Evolutionary conservation across 2,888 invertebrate genomes (phyloP).

Genomic region (Ariolimax columbianus): DNA sequence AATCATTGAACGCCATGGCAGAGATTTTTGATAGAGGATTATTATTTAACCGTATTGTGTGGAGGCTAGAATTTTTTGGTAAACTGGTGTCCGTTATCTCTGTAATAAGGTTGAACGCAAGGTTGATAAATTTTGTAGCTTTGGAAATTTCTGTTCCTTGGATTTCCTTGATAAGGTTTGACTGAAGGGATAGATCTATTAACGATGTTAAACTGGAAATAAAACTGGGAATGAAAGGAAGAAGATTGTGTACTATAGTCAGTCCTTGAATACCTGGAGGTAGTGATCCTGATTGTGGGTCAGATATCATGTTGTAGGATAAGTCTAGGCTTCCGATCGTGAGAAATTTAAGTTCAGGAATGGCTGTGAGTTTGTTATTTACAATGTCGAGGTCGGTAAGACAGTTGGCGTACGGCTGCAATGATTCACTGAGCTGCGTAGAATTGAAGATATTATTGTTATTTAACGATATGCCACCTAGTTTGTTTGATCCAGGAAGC

Average conservation of each 20-base stretch:
- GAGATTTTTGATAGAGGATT: neutral
- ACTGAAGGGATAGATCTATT: neutral
- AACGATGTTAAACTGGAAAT: neutral
- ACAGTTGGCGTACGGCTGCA: neutral
- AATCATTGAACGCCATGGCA: neutral
- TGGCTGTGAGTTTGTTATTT: neutral
- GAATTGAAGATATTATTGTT: constrained; percentile 3
- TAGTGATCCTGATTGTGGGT: neutral
- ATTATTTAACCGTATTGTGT: neutral
- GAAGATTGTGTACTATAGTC: neutral
- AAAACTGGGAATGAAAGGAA: neutral
- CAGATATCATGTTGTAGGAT: neutral
- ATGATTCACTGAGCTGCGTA: neutral
- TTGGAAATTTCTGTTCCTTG: neutral
- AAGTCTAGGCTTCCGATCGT: neutral
- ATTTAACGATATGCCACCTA: neutral
- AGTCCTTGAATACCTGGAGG: neutral
- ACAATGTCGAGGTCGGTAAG: neutral
- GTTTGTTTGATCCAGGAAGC: neutral
- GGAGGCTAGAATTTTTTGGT: neutral
- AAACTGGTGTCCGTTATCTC: constrained; percentile 19
- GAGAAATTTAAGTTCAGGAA: constrained; percentile 4
- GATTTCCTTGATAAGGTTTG: neutral
- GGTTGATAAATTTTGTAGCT: neutral
- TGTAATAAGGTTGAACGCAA: neutral